These are phyloP conservation scores for Loriculus beryllinus DNA, from an alignment of 2,797 vertebrate genomes.

Conservation along the genomic window DNA sequence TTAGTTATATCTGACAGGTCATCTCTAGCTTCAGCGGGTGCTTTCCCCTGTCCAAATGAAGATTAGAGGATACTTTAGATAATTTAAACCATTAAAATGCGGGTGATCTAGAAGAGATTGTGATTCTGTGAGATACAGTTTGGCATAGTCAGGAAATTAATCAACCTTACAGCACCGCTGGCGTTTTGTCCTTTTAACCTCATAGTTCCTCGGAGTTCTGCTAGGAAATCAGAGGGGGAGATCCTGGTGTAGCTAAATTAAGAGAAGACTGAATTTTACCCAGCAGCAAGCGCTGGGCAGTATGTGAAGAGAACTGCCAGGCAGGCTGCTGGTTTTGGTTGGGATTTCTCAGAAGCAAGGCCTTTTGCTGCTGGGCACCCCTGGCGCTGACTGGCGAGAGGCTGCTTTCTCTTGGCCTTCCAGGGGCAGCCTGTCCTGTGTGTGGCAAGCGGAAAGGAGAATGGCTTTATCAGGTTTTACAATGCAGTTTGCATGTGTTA, in stretches of 20 bases:
- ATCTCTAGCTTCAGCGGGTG: neutral
- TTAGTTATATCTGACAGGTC: neutral
- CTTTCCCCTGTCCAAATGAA: neutral
- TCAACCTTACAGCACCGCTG: neutral
- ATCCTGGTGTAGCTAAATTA: neutral
- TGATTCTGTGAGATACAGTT: neutral
- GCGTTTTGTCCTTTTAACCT: neutral
- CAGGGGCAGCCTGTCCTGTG: neutral
- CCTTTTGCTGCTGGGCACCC: neutral
- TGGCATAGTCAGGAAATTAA: neutral
- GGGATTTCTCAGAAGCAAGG: neutral
- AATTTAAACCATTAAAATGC: neutral
- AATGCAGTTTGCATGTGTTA: accelerated
- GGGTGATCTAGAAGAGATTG: neutral
- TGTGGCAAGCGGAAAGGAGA: neutral
- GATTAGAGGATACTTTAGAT: neutral
- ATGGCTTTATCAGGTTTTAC: neutral
- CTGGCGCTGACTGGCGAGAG: accelerated
- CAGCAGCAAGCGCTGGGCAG: neutral
- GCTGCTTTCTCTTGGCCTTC: neutral
- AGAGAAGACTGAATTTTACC: neutral
- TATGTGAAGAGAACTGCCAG: neutral
- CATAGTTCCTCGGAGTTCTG: neutral
- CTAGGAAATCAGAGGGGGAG: neutral
- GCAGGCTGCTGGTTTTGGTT: neutral